Percentiles rank a stretch among this genome's conserved stretches.
Evolutionary conservation across 1,140 invertebrate species (phyloP).

Genomic region (Meteorus sp.): DNA sequence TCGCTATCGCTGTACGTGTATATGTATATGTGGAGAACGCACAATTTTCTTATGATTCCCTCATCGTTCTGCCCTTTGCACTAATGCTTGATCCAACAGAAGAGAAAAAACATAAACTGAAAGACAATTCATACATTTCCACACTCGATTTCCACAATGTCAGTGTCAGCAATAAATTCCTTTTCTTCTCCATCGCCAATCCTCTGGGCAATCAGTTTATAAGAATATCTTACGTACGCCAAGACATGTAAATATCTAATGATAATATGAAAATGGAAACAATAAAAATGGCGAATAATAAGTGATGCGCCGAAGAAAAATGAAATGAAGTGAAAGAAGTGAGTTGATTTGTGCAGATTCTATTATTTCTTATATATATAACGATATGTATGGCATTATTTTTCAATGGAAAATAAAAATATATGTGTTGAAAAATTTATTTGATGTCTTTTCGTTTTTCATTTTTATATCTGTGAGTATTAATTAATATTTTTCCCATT

Average conservation of each 20-base stretch:
- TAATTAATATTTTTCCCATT: background rate
- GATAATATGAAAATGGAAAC: background rate
- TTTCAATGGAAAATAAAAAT: conserved; percentile 58
- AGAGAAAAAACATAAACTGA: no score
- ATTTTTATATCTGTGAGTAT: no score
- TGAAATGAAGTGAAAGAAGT: conserved; percentile 24
- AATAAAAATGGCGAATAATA: conserved; percentile 49
- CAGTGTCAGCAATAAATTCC: background rate
- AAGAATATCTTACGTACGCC: no score
- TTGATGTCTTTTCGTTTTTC: background rate
- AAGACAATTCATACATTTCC: no score
- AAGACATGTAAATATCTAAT: conserved; percentile 43
- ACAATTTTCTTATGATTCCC: background rate
- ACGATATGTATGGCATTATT: conserved; percentile 53
- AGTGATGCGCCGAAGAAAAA: conserved; percentile 46
- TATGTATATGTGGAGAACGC: background rate
- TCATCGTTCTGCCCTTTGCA: background rate
- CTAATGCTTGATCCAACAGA: no score
- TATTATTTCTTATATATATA: conserved; percentile 54
- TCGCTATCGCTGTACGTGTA: conserved; percentile 25
- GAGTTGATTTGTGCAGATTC: conserved; percentile 57
- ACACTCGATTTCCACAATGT: background rate
- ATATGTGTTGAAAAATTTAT: conserved; percentile 48
- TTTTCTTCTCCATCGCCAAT: no score
- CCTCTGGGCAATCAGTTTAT: no score